Evolutionary conservation across 2,113 vertebrate genomes (phyloP), one percentile per base, ranked within the genome.

Genomic region (Bungarus multicinctus): DNA sequence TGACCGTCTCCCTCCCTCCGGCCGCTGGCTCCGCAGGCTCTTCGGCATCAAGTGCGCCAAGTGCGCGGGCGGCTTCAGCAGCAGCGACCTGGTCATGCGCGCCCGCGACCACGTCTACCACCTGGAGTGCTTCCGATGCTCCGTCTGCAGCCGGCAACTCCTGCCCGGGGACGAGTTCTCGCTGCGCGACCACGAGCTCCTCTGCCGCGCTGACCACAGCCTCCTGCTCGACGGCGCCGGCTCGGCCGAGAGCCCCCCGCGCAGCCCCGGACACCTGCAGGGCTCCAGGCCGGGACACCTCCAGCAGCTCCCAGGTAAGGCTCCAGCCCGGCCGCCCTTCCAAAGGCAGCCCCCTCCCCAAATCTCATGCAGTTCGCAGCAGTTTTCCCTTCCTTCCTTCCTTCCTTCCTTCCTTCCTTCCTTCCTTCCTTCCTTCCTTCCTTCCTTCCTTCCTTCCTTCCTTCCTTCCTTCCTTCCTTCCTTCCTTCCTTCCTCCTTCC

Each of bases 121-220:
- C 98, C 98, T 99, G 96, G 99, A 99, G 96, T 99, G 99, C 95
- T 99, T 99, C 97, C 98, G 99, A 95, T 99, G 99, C 97, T 98
- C 99, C 6, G 98, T 98, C 94, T 99, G 99, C 97, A 98, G 98
- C 97, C 98, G 98, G 87, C 99, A 99, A 96, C 98, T 99, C 92
- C 97, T 99, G 95, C 99, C 99, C 4, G 99, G 99, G 0, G 99
- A 99, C 90, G 99, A 99, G 97, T 99, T 99, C 98, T 99, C 98
- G 89, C 97, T 99, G 95, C 98, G 98, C 97, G 99, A 99, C 23
- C 98, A 99, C 50, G 98, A 99, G 97, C 97, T 99, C 92, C 98
- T 99, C 94, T 99, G 99, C 94, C 98, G 98, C 86, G 98, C 98
- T 0, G 99, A 99, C 91, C 99, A 99, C 97, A 97, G 98, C 94